Evolutionary conservation across 2,113 vertebrate genomes (phyloP).

Genomic region (Daboia siamensis): DNA sequence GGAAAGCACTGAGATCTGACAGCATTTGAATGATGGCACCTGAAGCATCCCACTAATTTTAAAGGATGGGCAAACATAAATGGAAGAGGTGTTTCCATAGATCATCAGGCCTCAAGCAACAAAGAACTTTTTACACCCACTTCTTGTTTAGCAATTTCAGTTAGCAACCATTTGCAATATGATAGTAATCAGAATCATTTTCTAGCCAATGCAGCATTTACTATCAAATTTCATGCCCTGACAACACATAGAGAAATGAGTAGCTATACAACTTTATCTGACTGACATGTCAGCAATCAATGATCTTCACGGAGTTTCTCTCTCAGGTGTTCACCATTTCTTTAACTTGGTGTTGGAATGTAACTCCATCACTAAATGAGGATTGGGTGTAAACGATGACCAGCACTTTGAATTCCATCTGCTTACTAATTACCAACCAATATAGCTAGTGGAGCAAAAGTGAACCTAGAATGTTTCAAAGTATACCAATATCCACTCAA

Average conservation of each 20-base stretch:
- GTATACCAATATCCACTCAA: not conserved
- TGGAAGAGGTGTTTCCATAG: not conserved
- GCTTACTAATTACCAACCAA: not conserved
- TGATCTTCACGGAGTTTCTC: not conserved
- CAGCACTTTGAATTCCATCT: not conserved
- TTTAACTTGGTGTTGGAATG: not conserved
- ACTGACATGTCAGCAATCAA: not conserved
- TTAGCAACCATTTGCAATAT: not conserved
- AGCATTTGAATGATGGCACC: not conserved
- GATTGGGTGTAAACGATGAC: not conserved
- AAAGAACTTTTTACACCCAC: not conserved
- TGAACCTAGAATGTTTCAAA: not conserved
- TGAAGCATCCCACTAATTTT: not conserved
- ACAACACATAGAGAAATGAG: not conserved
- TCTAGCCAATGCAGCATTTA: not conserved
- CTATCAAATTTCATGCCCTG: not conserved
- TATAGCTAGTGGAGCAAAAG: not conserved
- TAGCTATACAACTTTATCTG: not conserved
- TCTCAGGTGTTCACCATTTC: not conserved
- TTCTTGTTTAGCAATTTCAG: not conserved
- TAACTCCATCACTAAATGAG: not conserved
- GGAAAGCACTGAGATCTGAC: not conserved
- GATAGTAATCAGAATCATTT: not conserved
- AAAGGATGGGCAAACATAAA: not conserved
- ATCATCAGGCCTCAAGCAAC: not conserved